phyloP scores from a whole-genome alignment of 2,888 invertebrate genomes.

The Petrolisthes manimaculis region DNA sequence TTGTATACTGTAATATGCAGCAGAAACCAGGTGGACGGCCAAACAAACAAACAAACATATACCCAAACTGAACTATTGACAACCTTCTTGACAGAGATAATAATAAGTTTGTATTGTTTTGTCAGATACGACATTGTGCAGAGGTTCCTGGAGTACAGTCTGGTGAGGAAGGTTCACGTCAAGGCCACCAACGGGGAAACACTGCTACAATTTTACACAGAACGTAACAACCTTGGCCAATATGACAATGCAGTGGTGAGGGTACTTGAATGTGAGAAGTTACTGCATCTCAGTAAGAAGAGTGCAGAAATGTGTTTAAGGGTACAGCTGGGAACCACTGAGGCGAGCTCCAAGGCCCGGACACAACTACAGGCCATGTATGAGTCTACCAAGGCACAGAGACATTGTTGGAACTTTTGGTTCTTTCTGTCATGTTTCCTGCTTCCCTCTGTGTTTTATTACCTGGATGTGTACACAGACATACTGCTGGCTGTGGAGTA shows the following conservation, averaged over 20 bases:
- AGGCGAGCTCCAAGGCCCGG: slow-evolving; percentile 63
- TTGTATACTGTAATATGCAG: background rate
- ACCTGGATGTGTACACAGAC: slow-evolving; percentile 65
- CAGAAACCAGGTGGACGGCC: no score
- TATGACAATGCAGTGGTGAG: slow-evolving; percentile 65
- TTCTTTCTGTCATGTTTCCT: slow-evolving; percentile 65
- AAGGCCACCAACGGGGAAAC: slow-evolving; percentile 64
- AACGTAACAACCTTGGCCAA: slow-evolving; percentile 64
- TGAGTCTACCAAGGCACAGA: slow-evolving; percentile 63
- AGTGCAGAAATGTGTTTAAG: slow-evolving; percentile 64
- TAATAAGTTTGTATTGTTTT: background rate
- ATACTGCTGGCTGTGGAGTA: slow-evolving; percentile 64
- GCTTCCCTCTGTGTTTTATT: slow-evolving; percentile 65
- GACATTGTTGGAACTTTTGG: slow-evolving; percentile 66
- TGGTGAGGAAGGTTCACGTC: slow-evolving; percentile 63
- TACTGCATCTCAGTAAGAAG: slow-evolving; percentile 49
- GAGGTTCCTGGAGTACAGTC: slow-evolving; percentile 64
- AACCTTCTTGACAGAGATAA: no score
- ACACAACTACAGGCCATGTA: slow-evolving; percentile 65
- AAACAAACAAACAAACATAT: no score
- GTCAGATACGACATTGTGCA: slow-evolving; percentile 65
- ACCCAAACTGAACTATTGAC: no score
- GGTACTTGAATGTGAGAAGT: slow-evolving; percentile 64
- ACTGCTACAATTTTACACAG: slow-evolving; percentile 65
- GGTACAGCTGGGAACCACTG: slow-evolving; percentile 64